These are phyloP conservation scores for Bacillus rossius DNA, from an alignment of 1,140 invertebrate genomes.

Conservation along the genomic window DNA sequence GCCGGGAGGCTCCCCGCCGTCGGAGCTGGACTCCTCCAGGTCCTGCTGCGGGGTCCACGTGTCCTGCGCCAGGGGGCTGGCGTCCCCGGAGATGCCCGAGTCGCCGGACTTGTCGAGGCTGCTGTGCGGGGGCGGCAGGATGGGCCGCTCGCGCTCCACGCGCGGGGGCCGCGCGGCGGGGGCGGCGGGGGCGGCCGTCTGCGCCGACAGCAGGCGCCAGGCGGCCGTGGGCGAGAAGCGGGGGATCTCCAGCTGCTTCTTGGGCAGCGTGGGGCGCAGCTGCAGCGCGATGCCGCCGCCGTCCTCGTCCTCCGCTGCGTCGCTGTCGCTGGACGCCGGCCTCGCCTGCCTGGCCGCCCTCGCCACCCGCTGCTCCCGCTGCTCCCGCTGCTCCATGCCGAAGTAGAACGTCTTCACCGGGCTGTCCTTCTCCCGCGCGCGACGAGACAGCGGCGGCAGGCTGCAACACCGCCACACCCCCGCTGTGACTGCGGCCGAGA, in stretches of 20 bases:
- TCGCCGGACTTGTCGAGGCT: constrained; percentile 66
- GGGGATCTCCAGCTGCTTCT: constrained; percentile 66
- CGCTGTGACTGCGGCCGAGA: too few species aligned
- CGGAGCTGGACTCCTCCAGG: constrained; percentile 60
- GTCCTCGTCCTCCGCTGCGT: constrained; percentile 1
- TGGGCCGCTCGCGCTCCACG: constrained; percentile 42
- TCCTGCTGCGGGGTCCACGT: constrained; percentile 81
- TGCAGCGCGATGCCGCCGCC: constrained; percentile 58
- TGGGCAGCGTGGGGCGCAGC: constrained; percentile 68
- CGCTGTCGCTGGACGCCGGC: not conserved
- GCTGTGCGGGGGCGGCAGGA: constrained; percentile 41
- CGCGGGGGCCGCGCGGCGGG: not conserved
- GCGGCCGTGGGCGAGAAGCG: constrained; percentile 76
- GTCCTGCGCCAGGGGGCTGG: constrained; percentile 40
- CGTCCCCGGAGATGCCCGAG: constrained; percentile 73
- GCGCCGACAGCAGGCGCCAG: constrained; percentile 63
- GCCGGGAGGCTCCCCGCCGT: constrained; percentile 49
- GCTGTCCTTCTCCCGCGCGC: too few species aligned
- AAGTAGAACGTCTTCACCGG: constrained; percentile 70
- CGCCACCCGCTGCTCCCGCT: constrained; percentile 16
- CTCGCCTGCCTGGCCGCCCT: too few species aligned
- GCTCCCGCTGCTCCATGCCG: constrained; percentile 59
- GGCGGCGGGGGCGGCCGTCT: constrained; percentile 34
- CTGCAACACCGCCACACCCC: too few species aligned
- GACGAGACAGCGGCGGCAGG: too few species aligned